phyloP scores from a whole-genome alignment of 2,113 vertebrate genomes.

The Amphiprion percula region DNA sequence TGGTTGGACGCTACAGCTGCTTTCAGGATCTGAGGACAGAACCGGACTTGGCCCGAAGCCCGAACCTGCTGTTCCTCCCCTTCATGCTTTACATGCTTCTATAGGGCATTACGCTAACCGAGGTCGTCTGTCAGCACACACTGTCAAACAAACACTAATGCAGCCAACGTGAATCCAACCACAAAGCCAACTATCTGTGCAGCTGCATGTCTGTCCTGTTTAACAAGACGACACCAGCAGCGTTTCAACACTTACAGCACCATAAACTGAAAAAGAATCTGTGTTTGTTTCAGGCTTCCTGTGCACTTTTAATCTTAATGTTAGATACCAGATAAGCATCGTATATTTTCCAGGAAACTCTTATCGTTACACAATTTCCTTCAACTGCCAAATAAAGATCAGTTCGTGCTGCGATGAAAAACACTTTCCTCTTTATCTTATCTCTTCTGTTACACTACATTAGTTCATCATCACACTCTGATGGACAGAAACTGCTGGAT shows the following conservation, averaged over 20 bases:
- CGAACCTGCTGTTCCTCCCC: slow-evolving; percentile 6
- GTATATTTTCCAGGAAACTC: slow-evolving; percentile 45
- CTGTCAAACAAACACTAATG: slow-evolving; percentile 43
- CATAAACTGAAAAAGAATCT: too few relatives aligned
- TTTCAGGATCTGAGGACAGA: slow-evolving; percentile 7
- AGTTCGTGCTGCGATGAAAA: neutral
- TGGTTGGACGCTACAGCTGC: slow-evolving; percentile 26
- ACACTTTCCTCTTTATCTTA: neutral
- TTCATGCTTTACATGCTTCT: slow-evolving; percentile 51
- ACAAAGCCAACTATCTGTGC: slow-evolving; percentile 42
- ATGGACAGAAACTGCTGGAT: neutral
- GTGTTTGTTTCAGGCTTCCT: too few relatives aligned
- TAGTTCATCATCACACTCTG: neutral
- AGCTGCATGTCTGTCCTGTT: slow-evolving; percentile 20
- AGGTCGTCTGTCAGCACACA: slow-evolving; percentile 68
- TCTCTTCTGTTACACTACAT: neutral
- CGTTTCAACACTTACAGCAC: too few relatives aligned
- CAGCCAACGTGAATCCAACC: slow-evolving; percentile 36
- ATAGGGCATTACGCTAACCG: slow-evolving; percentile 55
- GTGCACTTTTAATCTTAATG: neutral
- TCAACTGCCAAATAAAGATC: neutral
- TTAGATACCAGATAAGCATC: slow-evolving; percentile 7
- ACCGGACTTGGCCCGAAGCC: slow-evolving; percentile 22
- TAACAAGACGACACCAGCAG: slow-evolving; percentile 22
- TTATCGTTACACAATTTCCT: too few relatives aligned